Evolutionary conservation across 2,113 vertebrate genomes (phyloP).

Genomic region (Climacteris rufus): DNA sequence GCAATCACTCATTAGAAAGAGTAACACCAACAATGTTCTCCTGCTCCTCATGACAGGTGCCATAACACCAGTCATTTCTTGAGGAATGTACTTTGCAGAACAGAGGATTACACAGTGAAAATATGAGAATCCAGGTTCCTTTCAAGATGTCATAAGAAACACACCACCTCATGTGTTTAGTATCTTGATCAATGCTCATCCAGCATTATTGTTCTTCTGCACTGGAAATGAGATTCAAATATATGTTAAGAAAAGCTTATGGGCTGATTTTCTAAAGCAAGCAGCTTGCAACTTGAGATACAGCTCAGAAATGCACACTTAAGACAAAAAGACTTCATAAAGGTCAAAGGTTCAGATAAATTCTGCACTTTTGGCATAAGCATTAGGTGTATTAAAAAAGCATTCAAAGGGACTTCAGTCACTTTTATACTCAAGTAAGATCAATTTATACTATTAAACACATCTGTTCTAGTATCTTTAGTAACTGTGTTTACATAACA

Average conservation of each 20-base stretch:
- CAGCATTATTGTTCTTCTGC: background rate
- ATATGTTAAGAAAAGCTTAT: background rate
- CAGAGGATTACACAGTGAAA: background rate
- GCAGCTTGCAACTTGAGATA: background rate
- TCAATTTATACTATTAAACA: constrained; percentile 39
- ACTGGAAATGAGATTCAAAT: background rate
- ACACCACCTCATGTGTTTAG: background rate
- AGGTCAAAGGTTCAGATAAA: background rate
- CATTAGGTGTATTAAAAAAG: background rate
- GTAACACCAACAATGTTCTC: background rate
- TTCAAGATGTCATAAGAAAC: background rate
- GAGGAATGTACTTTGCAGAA: background rate
- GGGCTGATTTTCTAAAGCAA: background rate
- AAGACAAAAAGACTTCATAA: background rate
- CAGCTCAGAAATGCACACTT: background rate
- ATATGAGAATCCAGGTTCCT: background rate
- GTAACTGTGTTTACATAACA: constrained; percentile 68
- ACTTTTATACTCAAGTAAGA: background rate
- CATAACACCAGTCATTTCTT: background rate
- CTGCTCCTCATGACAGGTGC: background rate
- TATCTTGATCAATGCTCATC: background rate
- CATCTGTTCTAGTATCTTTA: constrained; percentile 42
- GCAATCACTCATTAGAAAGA: background rate
- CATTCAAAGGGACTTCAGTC: background rate
- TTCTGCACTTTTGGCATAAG: background rate